These are phyloP conservation scores for Ellobium chinense DNA, from an alignment of 2,888 invertebrate genomes.

Conservation along the genomic window DNA sequence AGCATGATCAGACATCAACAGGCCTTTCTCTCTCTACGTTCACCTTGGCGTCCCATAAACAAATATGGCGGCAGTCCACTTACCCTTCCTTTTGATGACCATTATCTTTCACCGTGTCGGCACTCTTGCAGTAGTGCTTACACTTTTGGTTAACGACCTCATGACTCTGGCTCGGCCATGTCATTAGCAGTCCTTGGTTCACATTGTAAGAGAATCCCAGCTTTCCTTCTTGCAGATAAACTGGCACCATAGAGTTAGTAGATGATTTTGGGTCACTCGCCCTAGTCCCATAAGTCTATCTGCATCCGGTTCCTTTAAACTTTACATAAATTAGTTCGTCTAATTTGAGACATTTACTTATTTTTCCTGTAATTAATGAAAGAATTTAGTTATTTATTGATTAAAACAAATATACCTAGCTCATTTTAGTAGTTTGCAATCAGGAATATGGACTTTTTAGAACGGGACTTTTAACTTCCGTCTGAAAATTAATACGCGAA, in stretches of 20 bases:
- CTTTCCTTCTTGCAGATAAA: no score
- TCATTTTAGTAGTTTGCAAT: neutral
- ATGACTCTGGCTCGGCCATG: no score
- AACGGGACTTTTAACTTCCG: neutral
- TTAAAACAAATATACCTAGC: neutral
- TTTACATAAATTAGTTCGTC: neutral
- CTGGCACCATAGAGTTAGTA: no score
- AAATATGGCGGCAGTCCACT: conserved; percentile 50
- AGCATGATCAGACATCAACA: no score
- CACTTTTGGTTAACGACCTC: no score
- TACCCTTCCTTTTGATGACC: conserved; percentile 71
- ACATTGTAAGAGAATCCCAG: no score
- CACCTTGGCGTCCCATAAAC: conserved; percentile 43
- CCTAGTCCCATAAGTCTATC: conserved; percentile 15
- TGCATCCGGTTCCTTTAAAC: neutral
- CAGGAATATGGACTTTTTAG: no score
- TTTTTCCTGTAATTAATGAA: neutral
- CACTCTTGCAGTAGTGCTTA: neutral
- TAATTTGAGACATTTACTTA: neutral
- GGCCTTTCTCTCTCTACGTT: no score
- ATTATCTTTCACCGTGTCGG: conserved; percentile 53
- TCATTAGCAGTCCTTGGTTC: no score
- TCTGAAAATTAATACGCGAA: conserved; percentile 19
- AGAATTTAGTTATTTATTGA: neutral
- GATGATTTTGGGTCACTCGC: no score